Conservation (phyloP, 2,113 vertebrate genomes). For the Dendrocopos noguchii region DNA sequence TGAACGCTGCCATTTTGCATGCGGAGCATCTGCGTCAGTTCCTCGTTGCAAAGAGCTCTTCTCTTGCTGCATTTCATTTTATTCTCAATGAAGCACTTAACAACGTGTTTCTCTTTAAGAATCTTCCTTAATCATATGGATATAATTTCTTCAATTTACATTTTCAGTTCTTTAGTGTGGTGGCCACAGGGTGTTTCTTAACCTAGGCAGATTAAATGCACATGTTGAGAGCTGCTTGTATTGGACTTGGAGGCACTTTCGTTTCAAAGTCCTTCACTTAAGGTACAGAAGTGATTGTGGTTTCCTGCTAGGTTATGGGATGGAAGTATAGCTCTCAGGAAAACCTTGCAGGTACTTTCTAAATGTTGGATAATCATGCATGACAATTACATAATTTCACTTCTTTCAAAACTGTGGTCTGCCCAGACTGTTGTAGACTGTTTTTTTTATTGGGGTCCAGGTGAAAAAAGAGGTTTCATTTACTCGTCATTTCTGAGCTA, state of each 20-base stretch:
- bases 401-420: constrained; percentile 59
- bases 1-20: constrained; percentile 67
- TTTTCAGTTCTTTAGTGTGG: constrained; percentile 83
- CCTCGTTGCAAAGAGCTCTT: constrained; percentile 85
- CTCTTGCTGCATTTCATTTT: constrained; percentile 83
- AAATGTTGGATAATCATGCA: constrained; percentile 64
- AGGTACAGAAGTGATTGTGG: constrained; percentile 84
- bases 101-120: constrained; percentile 84
- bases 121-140: constrained; percentile 88
- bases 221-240: constrained; percentile 78
- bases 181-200: constrained; percentile 84
- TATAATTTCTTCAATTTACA: constrained; percentile 87
- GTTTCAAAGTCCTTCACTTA: constrained; percentile 67
- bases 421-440: constrained; percentile 48
- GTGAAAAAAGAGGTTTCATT: constrained; percentile 44
- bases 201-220: constrained; percentile 85
- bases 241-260: constrained; percentile 73
- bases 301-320: constrained; percentile 76
- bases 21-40: constrained; percentile 88
- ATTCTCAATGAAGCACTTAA: constrained; percentile 83
- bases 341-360: constrained; percentile 62
- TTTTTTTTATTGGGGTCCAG: constrained; percentile 58
- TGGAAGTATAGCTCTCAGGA: constrained; percentile 56
- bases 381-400: constrained; percentile 67
- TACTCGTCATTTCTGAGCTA: constrained; percentile 71